Base-by-base conservation (phyloP, 2,888 invertebrate species). In the Heliconius sara region DNA sequence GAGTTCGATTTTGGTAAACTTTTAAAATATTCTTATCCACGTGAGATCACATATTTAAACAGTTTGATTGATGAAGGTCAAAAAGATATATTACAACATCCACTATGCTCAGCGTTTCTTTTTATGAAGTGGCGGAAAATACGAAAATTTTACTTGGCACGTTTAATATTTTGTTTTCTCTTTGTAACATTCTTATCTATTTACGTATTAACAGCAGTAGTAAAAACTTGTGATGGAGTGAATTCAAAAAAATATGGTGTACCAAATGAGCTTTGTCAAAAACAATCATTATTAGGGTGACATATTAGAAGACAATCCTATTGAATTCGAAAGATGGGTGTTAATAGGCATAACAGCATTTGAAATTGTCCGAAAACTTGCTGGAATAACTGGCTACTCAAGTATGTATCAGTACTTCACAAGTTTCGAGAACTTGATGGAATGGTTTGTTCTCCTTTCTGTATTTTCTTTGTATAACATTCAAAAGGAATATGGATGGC, bases 51-150 rank as follows among this genome's bases (percentile, higher is more conserved):
- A 83, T 98, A 98, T 90, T 93, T 98, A 79, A 98, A 98, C 86
- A 98, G 97, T 47, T 97, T 98, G 86, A 97, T 98, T 39, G 98
- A 98, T 87, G 98, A 98, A 91, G 98, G 98, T 0, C 98, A 98
- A 88, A 98, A 98, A 89, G 97, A 98, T 86, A 97, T 98, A 83
- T 92, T 98, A 70, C 96, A 97, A 84, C 98, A 98, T 94, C 98
- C 98, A 0, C 91, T 98, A 2, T 98, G 98, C 89, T 97, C 98
- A 19, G 98, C 98, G 0, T 98, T 98, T 91, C 94, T 98, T 12
- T 97, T 98, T 90, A 96, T 98, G 87, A 98, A 98, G 89, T 98
- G 98, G 98, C 97, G 97, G 84, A 98, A 98, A 91, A 98, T 98
- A 86, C 96, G 98, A 80, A 98, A 98, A 89, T 98, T 98, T 91